Conservation (phyloP, 2,888 invertebrate species). For the Limulus polyphemus region DNA sequence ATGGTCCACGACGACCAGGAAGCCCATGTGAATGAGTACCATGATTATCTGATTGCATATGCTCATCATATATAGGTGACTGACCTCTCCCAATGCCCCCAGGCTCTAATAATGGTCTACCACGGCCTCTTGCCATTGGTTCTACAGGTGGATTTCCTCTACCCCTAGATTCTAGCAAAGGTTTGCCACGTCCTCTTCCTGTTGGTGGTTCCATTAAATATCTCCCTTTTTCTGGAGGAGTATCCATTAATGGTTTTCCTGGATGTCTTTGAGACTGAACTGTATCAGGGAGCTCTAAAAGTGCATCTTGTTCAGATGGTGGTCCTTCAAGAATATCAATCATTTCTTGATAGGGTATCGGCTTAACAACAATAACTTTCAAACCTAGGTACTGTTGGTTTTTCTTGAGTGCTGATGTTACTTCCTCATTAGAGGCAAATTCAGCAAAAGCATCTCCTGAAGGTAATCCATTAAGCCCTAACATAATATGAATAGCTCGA, state of each 20-base stretch:
- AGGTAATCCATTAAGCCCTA: slow-evolving; percentile 54
- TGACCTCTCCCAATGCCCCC: no score
- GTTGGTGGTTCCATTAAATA: background rate
- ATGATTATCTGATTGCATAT: no score
- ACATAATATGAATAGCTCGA: slow-evolving; percentile 60
- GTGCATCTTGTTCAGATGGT: slow-evolving; percentile 3
- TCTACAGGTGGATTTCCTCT: no score
- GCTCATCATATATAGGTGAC: no score
- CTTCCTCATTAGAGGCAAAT: slow-evolving; percentile 57
- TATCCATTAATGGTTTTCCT: background rate
- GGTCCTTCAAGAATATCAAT: slow-evolving; percentile 6
- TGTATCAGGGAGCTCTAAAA: background rate
- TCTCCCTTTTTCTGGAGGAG: background rate
- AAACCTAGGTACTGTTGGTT: slow-evolving; percentile 41
- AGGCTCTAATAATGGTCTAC: no score
- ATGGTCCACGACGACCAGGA: background rate
- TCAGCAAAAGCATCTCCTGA: slow-evolving; percentile 80
- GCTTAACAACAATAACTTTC: slow-evolving; percentile 30
- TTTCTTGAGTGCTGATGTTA: slow-evolving; percentile 53
- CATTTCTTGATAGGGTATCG: slow-evolving; percentile 26
- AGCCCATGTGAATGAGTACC: background rate
- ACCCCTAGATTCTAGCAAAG: no score
- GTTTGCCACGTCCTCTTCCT: background rate
- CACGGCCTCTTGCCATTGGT: no score
- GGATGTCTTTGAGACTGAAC: background rate